These are phyloP conservation scores for Salvelinus sp. DNA, from an alignment of 2,113 vertebrate genomes.

Conservation along the genomic window DNA sequence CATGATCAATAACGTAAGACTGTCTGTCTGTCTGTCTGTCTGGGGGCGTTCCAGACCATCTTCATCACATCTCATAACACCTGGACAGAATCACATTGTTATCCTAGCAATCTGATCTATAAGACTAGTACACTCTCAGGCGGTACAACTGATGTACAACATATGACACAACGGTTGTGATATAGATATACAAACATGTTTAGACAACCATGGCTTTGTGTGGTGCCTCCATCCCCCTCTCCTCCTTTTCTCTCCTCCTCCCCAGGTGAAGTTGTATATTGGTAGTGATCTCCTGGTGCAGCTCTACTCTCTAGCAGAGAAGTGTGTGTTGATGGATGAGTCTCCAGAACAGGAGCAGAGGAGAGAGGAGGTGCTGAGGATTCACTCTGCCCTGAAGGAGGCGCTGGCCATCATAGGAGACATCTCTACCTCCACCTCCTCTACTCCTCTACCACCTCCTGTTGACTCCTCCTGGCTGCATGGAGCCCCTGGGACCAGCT, in stretches of 20 bases:
- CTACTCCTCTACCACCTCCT: conserved; percentile 92
- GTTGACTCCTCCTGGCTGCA: conserved; percentile 97
- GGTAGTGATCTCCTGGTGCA: conserved; percentile 93
- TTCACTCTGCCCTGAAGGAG: conserved; percentile 95
- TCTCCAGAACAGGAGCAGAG: conserved; percentile 92
- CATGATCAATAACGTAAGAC: conserved; percentile 89
- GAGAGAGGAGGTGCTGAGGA: conserved; percentile 94
- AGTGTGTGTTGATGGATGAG: conserved; percentile 89
- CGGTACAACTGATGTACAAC: no score
- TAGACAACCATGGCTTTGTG: no score
- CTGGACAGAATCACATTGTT: no score
- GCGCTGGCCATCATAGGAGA: conserved; percentile 95
- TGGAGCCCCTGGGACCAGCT: no score
- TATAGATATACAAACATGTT: no score
- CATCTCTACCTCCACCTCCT: conserved; percentile 93
- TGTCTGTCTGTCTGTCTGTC: no score
- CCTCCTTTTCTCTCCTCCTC: background rate
- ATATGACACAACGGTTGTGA: no score
- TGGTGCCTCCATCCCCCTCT: background rate
- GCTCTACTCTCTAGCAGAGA: conserved; percentile 94
- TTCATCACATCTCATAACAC: no score
- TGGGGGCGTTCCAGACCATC: no score
- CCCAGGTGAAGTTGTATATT: conserved; percentile 96
- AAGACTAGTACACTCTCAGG: no score
- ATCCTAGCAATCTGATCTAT: no score